Percentiles rank a stretch among this genome's conserved stretches.
phyloP scores from a whole-genome alignment of 2,113 vertebrate genomes.

The Glaucomys volans region DNA sequence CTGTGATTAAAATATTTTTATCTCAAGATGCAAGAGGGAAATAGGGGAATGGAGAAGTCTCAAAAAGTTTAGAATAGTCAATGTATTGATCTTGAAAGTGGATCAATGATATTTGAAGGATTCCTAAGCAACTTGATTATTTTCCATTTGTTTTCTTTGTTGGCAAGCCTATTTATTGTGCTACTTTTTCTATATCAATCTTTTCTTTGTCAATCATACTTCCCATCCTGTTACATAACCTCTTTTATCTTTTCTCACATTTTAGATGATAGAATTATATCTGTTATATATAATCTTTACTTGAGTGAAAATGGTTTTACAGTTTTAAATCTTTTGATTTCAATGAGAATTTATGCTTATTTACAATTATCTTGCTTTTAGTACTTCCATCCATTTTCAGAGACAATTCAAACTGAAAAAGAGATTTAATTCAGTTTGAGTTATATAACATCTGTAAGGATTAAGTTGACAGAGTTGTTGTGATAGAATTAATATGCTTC shows the following conservation, averaged over 20 bases:
- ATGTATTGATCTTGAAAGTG: background rate
- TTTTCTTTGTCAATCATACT: background rate
- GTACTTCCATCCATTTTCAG: background rate
- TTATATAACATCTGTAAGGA: constrained; percentile 57
- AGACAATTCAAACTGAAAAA: background rate
- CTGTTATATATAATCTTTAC: background rate
- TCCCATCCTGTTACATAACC: background rate
- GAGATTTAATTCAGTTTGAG: constrained; percentile 34
- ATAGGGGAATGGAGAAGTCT: background rate
- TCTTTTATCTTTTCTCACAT: background rate
- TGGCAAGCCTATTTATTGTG: background rate
- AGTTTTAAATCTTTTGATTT: background rate
- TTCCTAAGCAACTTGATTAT: background rate
- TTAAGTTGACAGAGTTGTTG: constrained; percentile 52
- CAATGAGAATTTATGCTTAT: background rate
- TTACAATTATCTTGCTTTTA: constrained; percentile 49
- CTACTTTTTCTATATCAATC: background rate
- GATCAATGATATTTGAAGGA: background rate
- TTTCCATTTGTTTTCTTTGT: background rate
- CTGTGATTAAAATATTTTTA: background rate
- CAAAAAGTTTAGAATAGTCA: background rate
- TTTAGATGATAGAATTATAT: background rate
- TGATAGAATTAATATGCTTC: constrained; percentile 31
- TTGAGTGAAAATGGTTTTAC: constrained; percentile 7
- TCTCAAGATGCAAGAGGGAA: background rate